Conservation (phyloP, 2,888 invertebrate species). For the Ptychoptera albimana region DNA sequence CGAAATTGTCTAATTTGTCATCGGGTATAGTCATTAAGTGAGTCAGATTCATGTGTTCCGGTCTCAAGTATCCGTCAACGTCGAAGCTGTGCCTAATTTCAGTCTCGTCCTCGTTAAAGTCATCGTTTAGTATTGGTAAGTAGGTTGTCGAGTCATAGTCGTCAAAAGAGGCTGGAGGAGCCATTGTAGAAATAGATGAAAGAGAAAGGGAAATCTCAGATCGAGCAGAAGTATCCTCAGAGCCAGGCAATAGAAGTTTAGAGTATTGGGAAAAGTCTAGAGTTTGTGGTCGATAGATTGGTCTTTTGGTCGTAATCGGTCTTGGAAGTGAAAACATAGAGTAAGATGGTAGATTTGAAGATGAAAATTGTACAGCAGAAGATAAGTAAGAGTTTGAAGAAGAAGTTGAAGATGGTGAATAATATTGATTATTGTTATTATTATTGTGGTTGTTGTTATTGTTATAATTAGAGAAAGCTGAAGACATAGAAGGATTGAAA, state of each 20-base stretch:
- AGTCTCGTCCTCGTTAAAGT: slow-evolving; percentile 14
- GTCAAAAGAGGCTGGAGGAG: background rate
- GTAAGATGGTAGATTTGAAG: too few relatives aligned
- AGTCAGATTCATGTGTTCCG: slow-evolving; percentile 18
- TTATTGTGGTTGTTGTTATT: background rate
- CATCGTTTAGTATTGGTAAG: slow-evolving; percentile 14
- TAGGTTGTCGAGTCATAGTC: slow-evolving; percentile 16
- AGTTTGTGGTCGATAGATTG: too few relatives aligned
- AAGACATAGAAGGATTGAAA: background rate
- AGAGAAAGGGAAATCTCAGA: background rate
- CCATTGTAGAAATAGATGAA: background rate
- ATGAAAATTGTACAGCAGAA: too few relatives aligned
- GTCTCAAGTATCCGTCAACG: slow-evolving; percentile 22
- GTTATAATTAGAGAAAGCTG: background rate
- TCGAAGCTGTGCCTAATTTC: slow-evolving; percentile 15
- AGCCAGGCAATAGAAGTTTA: too few relatives aligned
- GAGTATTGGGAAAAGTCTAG: too few relatives aligned
- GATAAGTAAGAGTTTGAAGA: too few relatives aligned
- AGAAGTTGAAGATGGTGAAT: too few relatives aligned
- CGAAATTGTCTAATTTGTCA: background rate
- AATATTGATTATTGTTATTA: too few relatives aligned
- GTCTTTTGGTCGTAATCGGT: too few relatives aligned
- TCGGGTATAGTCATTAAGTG: slow-evolving; percentile 12
- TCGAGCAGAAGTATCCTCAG: background rate
- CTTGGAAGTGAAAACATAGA: too few relatives aligned